Percentiles rank a stretch among this genome's conserved stretches.
phyloP scores from a whole-genome alignment of 2,113 vertebrate species.

The Notothenia coriiceps region DNA sequence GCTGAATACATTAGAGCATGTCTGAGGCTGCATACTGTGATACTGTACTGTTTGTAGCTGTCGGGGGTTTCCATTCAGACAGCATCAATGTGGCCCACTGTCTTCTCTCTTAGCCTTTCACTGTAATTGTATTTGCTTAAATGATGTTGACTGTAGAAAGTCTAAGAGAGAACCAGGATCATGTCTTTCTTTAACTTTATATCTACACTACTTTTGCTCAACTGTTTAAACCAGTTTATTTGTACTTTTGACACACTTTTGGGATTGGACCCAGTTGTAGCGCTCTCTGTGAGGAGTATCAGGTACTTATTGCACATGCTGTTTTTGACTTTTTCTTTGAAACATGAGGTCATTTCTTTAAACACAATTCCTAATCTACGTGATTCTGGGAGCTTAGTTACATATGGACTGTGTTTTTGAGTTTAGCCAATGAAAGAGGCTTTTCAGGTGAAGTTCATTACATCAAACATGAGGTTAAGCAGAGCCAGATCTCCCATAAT shows the following conservation, averaged over 20 bases:
- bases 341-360: slow-evolving; percentile 31
- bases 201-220: not conserved
- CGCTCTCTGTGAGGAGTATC: slow-evolving; percentile 32
- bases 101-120: slow-evolving; percentile 52
- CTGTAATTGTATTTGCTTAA: slow-evolving; percentile 57
- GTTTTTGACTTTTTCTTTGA: slow-evolving; percentile 23
- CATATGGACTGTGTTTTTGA: slow-evolving; percentile 41
- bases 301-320: slow-evolving; percentile 22
- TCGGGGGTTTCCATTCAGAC: slow-evolving; percentile 68
- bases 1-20: slow-evolving; percentile 52
- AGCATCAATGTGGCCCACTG: slow-evolving; percentile 68
- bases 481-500: slow-evolving; percentile 50
- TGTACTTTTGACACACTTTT: slow-evolving; percentile 38
- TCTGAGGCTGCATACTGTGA: slow-evolving; percentile 51
- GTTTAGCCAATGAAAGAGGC: slow-evolving; percentile 22
- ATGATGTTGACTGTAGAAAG: slow-evolving; percentile 35
- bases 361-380: not conserved
- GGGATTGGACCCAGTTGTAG: slow-evolving; percentile 27
- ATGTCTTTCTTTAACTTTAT: slow-evolving; percentile 15
- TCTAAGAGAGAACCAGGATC: slow-evolving; percentile 1
- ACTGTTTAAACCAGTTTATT: not conserved
- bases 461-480: slow-evolving; percentile 39
- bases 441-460: slow-evolving; percentile 26
- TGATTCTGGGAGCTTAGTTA: slow-evolving; percentile 15
- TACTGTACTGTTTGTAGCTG: slow-evolving; percentile 58